Percentiles rank a stretch among this genome's conserved stretches.
Evolutionary conservation across 2,113 vertebrate genomes (phyloP).

Genomic region (Laterallus jamaicensis): DNA sequence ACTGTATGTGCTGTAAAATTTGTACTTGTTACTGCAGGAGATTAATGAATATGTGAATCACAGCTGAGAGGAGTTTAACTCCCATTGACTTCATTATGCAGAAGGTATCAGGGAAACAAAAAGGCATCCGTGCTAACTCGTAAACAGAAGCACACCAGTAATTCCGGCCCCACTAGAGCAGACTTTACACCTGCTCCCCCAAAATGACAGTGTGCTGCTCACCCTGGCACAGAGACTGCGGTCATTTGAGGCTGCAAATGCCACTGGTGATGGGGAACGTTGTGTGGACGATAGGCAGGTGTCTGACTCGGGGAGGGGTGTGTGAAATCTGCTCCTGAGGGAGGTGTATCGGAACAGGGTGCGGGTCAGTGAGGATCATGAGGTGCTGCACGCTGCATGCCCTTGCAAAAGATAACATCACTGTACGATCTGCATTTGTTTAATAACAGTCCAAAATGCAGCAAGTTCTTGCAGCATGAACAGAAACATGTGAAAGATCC

Average conservation of each 20-base stretch:
- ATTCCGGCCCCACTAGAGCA: background rate
- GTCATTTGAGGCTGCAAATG: background rate
- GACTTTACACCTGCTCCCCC: conserved; percentile 1
- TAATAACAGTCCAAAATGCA: background rate
- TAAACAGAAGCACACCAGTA: conserved; percentile 18
- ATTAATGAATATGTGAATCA: conserved; percentile 71
- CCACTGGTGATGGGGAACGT: accelerated
- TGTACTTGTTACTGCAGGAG: conserved; percentile 45
- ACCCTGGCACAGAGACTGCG: background rate
- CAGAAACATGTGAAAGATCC: background rate
- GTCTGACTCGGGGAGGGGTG: background rate
- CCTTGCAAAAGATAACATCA: background rate
- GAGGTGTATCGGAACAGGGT: background rate
- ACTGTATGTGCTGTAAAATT: conserved; percentile 47
- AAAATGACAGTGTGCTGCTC: background rate
- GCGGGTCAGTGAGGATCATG: accelerated
- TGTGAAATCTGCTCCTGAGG: background rate
- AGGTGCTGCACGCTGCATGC: background rate
- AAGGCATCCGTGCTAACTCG: conserved; percentile 46
- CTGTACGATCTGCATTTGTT: background rate
- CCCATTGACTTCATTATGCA: conserved; percentile 65
- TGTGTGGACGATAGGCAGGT: accelerated
- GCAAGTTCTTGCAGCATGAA: background rate
- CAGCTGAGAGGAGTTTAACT: conserved; percentile 68
- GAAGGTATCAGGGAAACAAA: conserved; percentile 65